Conservation (phyloP, 2,797 vertebrate species). For the Adrianichthys oophorus region DNA sequence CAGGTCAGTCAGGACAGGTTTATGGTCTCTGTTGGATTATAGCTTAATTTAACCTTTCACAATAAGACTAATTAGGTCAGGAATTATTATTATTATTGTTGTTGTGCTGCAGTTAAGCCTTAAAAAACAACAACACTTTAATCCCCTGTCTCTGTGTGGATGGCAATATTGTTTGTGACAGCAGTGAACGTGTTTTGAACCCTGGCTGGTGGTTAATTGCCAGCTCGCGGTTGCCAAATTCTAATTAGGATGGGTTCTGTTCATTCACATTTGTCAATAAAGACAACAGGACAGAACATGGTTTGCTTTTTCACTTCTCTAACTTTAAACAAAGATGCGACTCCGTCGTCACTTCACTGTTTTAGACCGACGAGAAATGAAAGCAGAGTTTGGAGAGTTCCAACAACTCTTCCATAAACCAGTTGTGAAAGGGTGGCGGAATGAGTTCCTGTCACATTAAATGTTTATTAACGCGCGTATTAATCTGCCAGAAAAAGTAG, state of each 20-base stretch:
- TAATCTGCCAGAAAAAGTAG: not conserved
- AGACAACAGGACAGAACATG: conserved; percentile 3
- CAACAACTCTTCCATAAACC: not conserved
- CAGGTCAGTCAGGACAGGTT: conserved; percentile 23
- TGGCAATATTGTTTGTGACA: not conserved
- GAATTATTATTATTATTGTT: no score
- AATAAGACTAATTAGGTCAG: no score
- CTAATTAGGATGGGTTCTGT: not conserved
- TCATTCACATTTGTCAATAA: conserved; percentile 7
- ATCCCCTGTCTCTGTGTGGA: no score
- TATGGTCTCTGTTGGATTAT: not conserved
- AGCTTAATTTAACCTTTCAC: no score
- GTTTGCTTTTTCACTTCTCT: conserved; percentile 6
- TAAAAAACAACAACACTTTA: no score
- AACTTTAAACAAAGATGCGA: conserved; percentile 2
- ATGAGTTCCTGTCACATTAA: not conserved
- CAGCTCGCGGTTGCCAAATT: conserved; percentile 6
- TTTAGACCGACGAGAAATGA: not conserved
- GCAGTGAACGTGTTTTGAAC: conserved; percentile 1
- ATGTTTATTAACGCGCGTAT: not conserved
- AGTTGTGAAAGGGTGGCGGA: not conserved
- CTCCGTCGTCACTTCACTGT: not conserved
- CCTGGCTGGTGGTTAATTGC: conserved; percentile 9
- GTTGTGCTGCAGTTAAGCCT: no score
- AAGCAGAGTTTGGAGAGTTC: conserved; percentile 4